Conservation (phyloP, 2,888 invertebrate genomes). For the Platypus cylindrus region DNA sequence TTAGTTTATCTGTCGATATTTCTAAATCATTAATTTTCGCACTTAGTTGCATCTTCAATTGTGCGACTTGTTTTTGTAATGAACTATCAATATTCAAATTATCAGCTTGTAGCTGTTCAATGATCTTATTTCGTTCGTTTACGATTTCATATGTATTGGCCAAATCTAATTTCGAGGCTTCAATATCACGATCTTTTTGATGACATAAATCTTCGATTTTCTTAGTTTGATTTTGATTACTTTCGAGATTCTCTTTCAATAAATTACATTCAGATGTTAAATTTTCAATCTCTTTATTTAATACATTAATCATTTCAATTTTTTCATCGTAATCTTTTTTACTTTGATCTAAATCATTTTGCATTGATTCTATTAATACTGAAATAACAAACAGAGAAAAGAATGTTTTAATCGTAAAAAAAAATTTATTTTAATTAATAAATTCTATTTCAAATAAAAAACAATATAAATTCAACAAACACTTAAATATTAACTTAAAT, state of each 20-base stretch:
- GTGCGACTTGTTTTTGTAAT: conserved; percentile 26
- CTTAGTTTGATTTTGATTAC: conserved; percentile 5
- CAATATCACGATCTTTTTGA: conserved; percentile 13
- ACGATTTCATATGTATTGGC: conserved; percentile 25
- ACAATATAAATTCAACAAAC: conserved; percentile 1
- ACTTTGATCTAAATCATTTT: conserved; percentile 23
- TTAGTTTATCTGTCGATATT: conserved; percentile 13
- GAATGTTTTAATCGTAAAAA: too few species aligned
- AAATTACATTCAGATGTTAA: conserved; percentile 21
- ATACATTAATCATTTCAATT: conserved; percentile 18
- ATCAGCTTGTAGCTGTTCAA: conserved; percentile 20
- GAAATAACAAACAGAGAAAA: conserved; percentile 15
- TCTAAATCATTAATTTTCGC: conserved; percentile 44
- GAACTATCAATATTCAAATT: conserved; percentile 22
- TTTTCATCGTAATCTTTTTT: conserved; percentile 21
- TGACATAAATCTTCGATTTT: conserved; percentile 13
- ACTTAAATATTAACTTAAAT: too few species aligned
- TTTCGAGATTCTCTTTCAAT: conserved; percentile 19
- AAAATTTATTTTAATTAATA: neutral
- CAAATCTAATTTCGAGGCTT: conserved; percentile 24
- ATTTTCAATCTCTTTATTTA: conserved; percentile 21
- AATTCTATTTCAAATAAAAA: neutral
- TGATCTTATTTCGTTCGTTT: conserved; percentile 20
- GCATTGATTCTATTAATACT: conserved; percentile 21
- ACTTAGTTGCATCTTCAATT: conserved; percentile 35